These are phyloP conservation scores for Apostichopus japonicus DNA, from an alignment of 35 echinoderm and acorn worm genomes.

Conservation along the genomic window DNA sequence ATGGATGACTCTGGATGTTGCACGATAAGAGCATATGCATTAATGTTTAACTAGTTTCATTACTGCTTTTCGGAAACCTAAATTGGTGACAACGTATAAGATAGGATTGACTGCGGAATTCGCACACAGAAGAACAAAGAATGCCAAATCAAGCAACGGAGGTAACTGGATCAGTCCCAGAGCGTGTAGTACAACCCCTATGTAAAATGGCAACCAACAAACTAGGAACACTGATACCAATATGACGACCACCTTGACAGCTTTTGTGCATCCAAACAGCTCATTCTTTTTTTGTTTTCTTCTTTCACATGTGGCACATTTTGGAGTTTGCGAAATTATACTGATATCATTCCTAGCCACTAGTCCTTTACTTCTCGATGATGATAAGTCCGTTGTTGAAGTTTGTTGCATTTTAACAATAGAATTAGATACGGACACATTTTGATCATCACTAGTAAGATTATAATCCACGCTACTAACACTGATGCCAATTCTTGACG, in stretches of 20 bases:
- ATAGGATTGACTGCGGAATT: slow-evolving; percentile 22
- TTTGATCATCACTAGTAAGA: not conserved
- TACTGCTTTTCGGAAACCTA: slow-evolving; percentile 14
- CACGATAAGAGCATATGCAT: too few relatives aligned
- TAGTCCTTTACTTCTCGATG: not conserved
- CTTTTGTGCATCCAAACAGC: slow-evolving; percentile 4
- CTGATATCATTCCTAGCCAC: not conserved
- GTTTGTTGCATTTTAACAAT: too few relatives aligned
- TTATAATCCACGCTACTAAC: not conserved
- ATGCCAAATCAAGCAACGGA: not conserved
- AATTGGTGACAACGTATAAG: not conserved
- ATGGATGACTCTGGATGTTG: too few relatives aligned
- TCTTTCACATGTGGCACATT: not conserved
- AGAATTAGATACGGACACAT: not conserved
- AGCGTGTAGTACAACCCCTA: not conserved
- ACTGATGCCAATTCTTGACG: too few relatives aligned
- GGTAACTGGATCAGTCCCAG: not conserved
- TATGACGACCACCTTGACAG: not conserved
- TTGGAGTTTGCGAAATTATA: not conserved
- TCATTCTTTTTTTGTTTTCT: not conserved
- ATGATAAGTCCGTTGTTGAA: too few relatives aligned
- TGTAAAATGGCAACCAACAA: slow-evolving; percentile 17
- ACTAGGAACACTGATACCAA: not conserved
- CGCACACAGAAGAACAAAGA: not conserved
- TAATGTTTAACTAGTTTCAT: not conserved